Conservation (phyloP, 2,797 vertebrate genomes). For the Caiman crocodilus region DNA sequence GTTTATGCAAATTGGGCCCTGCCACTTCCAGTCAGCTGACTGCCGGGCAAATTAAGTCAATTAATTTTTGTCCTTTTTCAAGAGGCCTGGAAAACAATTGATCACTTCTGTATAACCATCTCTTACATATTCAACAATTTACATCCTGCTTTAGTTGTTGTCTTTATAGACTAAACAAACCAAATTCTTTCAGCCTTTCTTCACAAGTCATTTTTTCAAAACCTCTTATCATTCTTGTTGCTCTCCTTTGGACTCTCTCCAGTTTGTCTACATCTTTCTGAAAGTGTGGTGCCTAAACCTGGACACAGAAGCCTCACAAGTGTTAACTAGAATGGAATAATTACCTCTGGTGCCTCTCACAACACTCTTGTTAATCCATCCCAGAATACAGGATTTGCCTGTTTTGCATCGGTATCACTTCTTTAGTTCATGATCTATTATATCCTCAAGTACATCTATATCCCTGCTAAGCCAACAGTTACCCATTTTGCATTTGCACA, state of each 20-base stretch:
- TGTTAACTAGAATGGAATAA: no score
- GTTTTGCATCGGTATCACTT: rapidly evolving
- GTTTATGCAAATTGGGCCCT: not conserved
- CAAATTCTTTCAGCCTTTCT: not conserved
- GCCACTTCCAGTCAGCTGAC: no score
- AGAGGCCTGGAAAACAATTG: not conserved
- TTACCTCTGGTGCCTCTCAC: no score
- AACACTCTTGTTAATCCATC: not conserved
- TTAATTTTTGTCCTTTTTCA: not conserved
- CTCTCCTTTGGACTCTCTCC: not conserved
- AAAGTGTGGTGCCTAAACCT: not conserved
- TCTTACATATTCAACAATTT: not conserved
- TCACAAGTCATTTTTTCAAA: not conserved
- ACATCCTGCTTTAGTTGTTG: not conserved
- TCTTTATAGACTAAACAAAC: not conserved
- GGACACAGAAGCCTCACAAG: no score
- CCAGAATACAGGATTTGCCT: not conserved
- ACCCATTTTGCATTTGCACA: not conserved
- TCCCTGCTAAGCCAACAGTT: no score
- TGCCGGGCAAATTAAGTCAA: not conserved
- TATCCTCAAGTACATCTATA: no score
- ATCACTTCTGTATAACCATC: not conserved
- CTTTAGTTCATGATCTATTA: no score
- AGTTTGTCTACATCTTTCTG: not conserved
- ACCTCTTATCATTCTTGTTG: not conserved